phyloP scores from a whole-genome alignment of 2,888 invertebrate species.

The Ophioninae sp. region DNA sequence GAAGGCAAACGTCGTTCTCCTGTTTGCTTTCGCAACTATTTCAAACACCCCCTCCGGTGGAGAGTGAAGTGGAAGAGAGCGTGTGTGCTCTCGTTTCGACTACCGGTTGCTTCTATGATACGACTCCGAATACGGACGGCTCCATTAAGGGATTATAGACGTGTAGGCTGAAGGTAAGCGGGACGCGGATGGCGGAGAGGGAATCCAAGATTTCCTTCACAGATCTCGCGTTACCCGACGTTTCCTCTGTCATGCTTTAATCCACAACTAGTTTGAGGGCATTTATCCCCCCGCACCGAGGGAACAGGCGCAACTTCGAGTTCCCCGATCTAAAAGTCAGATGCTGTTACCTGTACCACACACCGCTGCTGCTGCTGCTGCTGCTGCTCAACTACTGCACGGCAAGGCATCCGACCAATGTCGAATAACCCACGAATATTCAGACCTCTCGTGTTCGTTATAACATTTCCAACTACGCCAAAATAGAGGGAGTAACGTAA shows the following conservation, averaged over 20 bases:
- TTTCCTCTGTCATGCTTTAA: constrained; percentile 74
- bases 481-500: too few relatives aligned
- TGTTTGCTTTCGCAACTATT: constrained; percentile 47
- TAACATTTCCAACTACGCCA: not conserved
- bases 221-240: constrained; percentile 72
- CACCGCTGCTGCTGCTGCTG: not conserved
- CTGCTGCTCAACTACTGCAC: not conserved
- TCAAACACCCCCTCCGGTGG: not conserved
- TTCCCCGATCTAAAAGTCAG: constrained; percentile 4
- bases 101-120: constrained; percentile 35
- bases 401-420: not conserved
- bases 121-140: constrained; percentile 22
- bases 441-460: not conserved
- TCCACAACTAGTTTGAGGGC: constrained; percentile 71
- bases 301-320: constrained; percentile 5
- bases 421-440: not conserved
- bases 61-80: not conserved
- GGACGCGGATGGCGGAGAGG: constrained; percentile 48
- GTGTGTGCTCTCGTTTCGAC: constrained; percentile 20
- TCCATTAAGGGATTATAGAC: constrained; percentile 7
- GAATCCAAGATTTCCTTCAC: constrained; percentile 72
- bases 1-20: constrained; percentile 44
- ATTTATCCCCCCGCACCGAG: constrained; percentile 19
- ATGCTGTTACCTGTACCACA: not conserved
- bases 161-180: not conserved